Base-by-base conservation (phyloP, 2,797 vertebrate species). In the Pangasius larnaudii region DNA sequence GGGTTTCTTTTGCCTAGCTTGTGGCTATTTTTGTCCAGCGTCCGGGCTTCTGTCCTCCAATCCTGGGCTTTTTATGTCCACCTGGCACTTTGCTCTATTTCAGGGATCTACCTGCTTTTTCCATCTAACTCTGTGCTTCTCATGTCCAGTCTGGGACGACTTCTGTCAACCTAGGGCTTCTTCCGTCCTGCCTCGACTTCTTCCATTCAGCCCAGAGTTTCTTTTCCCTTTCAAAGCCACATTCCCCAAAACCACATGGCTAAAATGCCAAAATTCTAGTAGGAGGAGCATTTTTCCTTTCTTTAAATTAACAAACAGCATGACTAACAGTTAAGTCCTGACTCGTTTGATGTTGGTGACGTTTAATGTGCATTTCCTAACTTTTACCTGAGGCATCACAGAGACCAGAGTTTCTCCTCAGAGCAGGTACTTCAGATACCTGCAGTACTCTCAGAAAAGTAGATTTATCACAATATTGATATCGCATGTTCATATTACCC, bases 401-500 rank as follows among this genome's bases (percentile, higher is more conserved):
- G 24, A 14, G 11, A 16, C 24, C 8, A 10, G 7, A 27, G 24
- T 4, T 65, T 59, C 80, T 63, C 59, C 27, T n/a, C 2, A 18
- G 36, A 8, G 0, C 24, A 65, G 39, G 14, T 82, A 46, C 42
- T 30, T 30, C 3, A 24, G 63, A 84, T 53, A 49, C 3, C 61
- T 33, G 0, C n/a, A 33, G 22, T 67, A 6, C 78, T 6, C 53
- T 59, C 30, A 14, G 78, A 27, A 49, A 11, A 30, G 8, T 7
- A 65, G 42, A 67, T 83, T 36, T 39, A 80, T 80, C 27, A 46
- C 39, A n/a, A 16, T 82, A 82, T 30, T 46, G 19, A 82, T 42
- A 8, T 27, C 1, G 19, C 80, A 53, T 19, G n/a, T 14, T 69
- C 46, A 53, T 53, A 69, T 33, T 46, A 33, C 30, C 19, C 46